Percentiles rank a stretch among this genome's conserved stretches.
Evolutionary conservation across 2,797 vertebrate genomes (phyloP).

Genomic region (Hipposideros larvatus): DNA sequence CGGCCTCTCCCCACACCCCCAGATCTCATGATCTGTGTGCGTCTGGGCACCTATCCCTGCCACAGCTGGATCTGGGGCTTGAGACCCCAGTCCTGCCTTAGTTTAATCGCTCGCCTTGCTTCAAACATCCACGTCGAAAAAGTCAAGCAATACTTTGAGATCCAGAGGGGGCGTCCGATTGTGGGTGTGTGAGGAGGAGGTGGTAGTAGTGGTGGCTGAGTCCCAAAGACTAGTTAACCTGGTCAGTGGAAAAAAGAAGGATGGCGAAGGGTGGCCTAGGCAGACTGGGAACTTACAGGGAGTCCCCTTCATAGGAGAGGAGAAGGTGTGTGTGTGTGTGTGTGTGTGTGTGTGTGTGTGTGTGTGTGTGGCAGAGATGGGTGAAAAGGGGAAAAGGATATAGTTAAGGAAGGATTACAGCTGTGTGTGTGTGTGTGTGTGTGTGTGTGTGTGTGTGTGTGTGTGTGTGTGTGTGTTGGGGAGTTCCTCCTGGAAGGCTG

Average conservation of each 20-base stretch:
- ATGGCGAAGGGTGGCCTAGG: neutral
- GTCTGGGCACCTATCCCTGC: neutral
- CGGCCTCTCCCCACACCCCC: neutral
- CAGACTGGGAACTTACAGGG: neutral
- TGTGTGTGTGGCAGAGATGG: neutral
- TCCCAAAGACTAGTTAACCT: neutral
- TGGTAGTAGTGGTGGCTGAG: neutral
- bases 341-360: no score
- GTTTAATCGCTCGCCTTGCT: neutral
- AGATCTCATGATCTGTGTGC: neutral
- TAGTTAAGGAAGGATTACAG: neutral
- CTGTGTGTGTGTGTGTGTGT: neutral
- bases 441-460: neutral
- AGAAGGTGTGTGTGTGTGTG: no score
- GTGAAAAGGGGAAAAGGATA: neutral
- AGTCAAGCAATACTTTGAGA: neutral
- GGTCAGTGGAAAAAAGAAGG: neutral
- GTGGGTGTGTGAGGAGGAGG: no score
- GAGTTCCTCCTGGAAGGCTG: neutral
- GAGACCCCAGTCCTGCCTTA: neutral
- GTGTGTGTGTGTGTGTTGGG: no score
- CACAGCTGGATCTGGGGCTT: neutral
- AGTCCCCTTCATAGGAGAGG: neutral
- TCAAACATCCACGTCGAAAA: neutral
- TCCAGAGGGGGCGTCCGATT: neutral